phyloP scores from a whole-genome alignment of 2,888 invertebrate genomes.

The Nymphalis urticae region DNA sequence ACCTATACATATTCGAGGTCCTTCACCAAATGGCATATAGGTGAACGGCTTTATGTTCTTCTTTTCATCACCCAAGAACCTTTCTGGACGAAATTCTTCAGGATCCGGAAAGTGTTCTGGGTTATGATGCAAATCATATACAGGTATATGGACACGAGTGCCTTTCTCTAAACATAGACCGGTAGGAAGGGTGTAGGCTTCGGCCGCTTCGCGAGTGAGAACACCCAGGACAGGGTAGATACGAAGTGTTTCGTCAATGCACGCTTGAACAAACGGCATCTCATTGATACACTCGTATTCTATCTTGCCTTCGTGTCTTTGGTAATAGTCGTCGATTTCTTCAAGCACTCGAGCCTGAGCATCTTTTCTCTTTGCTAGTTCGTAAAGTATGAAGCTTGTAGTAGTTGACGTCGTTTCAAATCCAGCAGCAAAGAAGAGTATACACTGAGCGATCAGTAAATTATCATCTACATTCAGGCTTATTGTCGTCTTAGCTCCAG shows the following conservation, averaged over 20 bases:
- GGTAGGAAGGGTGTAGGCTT: constrained; percentile 51
- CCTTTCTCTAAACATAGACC: constrained; percentile 55
- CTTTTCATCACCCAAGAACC: constrained; percentile 54
- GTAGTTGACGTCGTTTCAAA: constrained; percentile 55
- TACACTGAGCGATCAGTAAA: constrained; percentile 75
- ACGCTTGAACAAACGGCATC: constrained; percentile 53
- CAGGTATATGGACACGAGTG: constrained; percentile 57
- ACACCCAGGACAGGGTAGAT: constrained; percentile 55
- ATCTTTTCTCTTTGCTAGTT: constrained; percentile 49
- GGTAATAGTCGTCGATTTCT: constrained; percentile 51
- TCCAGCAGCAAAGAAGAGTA: constrained; percentile 67
- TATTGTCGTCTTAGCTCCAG: background rate
- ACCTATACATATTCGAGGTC: constrained; percentile 60
- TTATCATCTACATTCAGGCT: constrained; percentile 56
- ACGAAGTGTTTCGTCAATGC: constrained; percentile 53
- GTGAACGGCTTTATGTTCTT: constrained; percentile 52
- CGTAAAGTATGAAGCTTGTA: constrained; percentile 48
- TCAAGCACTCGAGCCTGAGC: constrained; percentile 44
- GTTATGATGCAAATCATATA: constrained; percentile 55
- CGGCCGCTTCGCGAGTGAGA: constrained; percentile 54
- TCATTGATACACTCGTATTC: constrained; percentile 52
- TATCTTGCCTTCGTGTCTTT: constrained; percentile 39
- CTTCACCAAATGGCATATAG: constrained; percentile 59
- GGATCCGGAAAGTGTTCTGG: constrained; percentile 59
- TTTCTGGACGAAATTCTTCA: constrained; percentile 54